These are phyloP conservation scores for Sepioteuthis lessoniana DNA, from an alignment of 2,888 invertebrate genomes.

Conservation along the genomic window DNA sequence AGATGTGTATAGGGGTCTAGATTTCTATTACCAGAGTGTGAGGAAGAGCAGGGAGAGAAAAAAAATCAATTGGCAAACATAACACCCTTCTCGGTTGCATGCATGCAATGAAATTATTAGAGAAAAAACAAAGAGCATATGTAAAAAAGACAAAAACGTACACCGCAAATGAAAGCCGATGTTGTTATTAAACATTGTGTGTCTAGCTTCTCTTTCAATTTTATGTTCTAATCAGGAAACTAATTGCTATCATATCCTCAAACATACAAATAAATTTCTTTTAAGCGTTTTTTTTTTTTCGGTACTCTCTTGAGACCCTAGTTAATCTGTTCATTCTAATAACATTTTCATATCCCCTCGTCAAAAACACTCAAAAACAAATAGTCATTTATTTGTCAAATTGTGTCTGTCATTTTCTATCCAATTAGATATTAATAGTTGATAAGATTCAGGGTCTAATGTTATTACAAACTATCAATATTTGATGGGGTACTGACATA, in stretches of 20 bases:
- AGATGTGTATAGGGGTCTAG: neutral
- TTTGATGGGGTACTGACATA: neutral
- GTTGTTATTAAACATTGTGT: neutral
- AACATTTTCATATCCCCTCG: neutral
- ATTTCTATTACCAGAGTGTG: neutral
- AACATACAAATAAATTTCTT: neutral
- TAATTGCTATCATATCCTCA: neutral
- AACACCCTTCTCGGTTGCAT: neutral
- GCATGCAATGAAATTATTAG: neutral
- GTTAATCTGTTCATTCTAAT: neutral
- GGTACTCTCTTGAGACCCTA: neutral
- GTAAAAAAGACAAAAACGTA: neutral
- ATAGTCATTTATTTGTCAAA: slow-evolving; percentile 3
- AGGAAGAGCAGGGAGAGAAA: neutral
- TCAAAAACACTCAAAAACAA: neutral
- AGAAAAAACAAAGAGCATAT: neutral
- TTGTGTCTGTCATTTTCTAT: neutral
- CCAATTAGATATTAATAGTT: slow-evolving; percentile 33
- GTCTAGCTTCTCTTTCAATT: neutral
- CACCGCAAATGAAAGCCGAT: neutral
- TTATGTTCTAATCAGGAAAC: neutral
- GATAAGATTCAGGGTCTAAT: slow-evolving; percentile 12
- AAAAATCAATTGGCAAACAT: neutral
- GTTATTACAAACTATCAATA: neutral
- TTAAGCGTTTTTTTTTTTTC: neutral